phyloP scores from a whole-genome alignment of 2,797 vertebrate genomes.

The Bryconaethiops microstoma region DNA sequence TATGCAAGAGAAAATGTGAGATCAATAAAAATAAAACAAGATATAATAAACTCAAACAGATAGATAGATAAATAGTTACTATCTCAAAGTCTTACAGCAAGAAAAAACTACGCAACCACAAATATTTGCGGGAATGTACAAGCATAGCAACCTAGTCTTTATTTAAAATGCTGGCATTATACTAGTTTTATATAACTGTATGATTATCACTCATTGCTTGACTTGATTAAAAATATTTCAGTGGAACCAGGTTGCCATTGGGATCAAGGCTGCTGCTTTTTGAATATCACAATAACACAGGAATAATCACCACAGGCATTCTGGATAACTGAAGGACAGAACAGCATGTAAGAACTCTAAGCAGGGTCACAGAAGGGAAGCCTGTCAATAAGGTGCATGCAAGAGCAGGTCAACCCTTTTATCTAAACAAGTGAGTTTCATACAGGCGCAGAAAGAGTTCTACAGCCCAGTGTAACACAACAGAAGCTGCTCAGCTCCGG shows the following conservation, averaged over 20 bases:
- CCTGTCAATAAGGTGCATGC: neutral
- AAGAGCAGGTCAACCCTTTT: neutral
- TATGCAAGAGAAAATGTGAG: neutral
- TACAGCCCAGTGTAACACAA: neutral
- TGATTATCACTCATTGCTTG: neutral
- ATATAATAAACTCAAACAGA: neutral
- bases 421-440: conserved; percentile 1
- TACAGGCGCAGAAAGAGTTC: neutral
- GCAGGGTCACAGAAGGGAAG: neutral
- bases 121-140: no score
- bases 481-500: neutral
- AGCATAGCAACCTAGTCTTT: no score
- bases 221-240: neutral
- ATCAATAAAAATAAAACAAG: no score
- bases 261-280: neutral
- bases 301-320: neutral
- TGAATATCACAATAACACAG: neutral
- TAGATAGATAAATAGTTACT: neutral
- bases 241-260: neutral
- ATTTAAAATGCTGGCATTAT: no score
- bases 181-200: no score
- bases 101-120: no score
- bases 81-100: no score
- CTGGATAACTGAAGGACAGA: conserved; percentile 2
- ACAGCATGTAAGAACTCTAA: neutral